phyloP scores from a whole-genome alignment of 2,888 invertebrate species.

The Leucozona laternaria region DNA sequence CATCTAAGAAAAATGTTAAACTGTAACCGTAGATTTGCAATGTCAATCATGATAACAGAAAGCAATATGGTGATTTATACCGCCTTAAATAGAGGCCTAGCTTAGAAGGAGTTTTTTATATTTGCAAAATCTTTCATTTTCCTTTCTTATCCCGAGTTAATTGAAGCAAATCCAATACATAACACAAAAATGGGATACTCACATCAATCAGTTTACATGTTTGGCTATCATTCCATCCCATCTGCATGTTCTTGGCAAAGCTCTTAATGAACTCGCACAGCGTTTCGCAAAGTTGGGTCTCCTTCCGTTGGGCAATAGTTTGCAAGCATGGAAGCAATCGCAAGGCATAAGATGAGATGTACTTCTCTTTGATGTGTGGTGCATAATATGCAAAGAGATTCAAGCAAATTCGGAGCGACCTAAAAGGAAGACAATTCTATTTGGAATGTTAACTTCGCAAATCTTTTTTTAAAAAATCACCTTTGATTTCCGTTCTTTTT shows the following conservation, averaged over 20 bases:
- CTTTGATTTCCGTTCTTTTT: slow-evolving; percentile 88
- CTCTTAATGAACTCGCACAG: slow-evolving; percentile 82
- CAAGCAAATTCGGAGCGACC: slow-evolving; percentile 90
- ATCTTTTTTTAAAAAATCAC: slow-evolving; percentile 73
- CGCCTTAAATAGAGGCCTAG: too few species aligned
- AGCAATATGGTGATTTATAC: too few species aligned
- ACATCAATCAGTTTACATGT: slow-evolving; percentile 83
- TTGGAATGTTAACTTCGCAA: neutral
- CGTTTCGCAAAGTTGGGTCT: slow-evolving; percentile 84
- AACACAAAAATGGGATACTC: slow-evolving; percentile 34
- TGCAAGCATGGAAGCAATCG: slow-evolving; percentile 90
- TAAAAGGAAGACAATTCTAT: slow-evolving; percentile 78
- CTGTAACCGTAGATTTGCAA: too few species aligned
- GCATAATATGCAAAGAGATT: slow-evolving; percentile 91
- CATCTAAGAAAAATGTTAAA: too few species aligned
- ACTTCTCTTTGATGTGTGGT: slow-evolving; percentile 90
- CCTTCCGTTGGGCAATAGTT: slow-evolving; percentile 88
- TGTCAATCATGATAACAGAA: too few species aligned
- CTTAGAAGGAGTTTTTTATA: too few species aligned
- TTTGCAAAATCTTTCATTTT: too few species aligned
- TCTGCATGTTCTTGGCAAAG: slow-evolving; percentile 82
- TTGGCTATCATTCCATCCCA: slow-evolving; percentile 83
- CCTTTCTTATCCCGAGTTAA: too few species aligned
- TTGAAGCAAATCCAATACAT: neutral
- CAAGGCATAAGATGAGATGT: slow-evolving; percentile 90